Evolutionary conservation across 37 sponge, comb jelly and placozoan species (phyloP).

Genomic region (Aphrocallistes beatrix): DNA sequence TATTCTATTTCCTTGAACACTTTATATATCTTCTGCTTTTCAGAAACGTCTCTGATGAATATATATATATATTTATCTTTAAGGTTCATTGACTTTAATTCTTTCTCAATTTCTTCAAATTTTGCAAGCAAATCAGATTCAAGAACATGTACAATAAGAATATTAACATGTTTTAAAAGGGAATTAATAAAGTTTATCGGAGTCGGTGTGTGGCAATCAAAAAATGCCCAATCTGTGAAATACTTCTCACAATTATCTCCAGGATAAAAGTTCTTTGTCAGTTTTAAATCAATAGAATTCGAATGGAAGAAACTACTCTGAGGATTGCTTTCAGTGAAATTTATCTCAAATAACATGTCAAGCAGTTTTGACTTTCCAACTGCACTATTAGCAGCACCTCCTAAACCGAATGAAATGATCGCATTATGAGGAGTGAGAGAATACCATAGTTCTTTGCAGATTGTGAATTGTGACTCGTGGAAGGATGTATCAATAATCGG

Average conservation of each 20-base stretch:
- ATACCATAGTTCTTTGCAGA: not conserved
- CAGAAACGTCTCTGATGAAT: not conserved
- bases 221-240: not conserved
- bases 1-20: not conserved
- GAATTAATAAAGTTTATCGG: not conserved
- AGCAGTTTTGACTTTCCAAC: not conserved
- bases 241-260: not conserved
- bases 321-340: not conserved
- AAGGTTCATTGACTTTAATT: not conserved
- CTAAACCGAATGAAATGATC: not conserved
- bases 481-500: not conserved
- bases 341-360: too few species aligned
- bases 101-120: not conserved
- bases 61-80: not conserved
- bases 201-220: not conserved
- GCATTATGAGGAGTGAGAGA: not conserved
- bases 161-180: not conserved
- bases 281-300: not conserved
- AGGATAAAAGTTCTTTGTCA: not conserved
- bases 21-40: not conserved
- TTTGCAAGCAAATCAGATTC: not conserved
- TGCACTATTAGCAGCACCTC: not conserved
- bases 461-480: not conserved
- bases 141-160: not conserved
- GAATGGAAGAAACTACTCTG: not conserved